Conservation (phyloP, 2,113 vertebrate genomes). For the Dipodomys ordii region DNA sequence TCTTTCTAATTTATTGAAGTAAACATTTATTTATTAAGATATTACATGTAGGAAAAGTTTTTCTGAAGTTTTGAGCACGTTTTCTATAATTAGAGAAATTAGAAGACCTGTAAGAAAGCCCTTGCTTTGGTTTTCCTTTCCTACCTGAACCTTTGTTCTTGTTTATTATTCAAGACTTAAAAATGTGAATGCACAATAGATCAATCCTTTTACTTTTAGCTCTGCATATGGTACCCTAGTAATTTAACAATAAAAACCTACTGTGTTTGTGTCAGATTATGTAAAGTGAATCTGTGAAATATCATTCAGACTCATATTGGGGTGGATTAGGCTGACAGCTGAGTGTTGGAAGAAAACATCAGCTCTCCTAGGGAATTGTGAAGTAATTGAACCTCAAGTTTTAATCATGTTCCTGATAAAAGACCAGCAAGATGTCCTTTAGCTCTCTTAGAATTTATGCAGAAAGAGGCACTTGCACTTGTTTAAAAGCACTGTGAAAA, state of each 20-base stretch:
- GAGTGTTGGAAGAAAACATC: neutral
- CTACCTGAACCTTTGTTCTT: constrained; percentile 76
- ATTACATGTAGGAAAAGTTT: constrained; percentile 81
- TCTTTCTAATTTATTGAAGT: constrained; percentile 84
- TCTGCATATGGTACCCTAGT: constrained; percentile 78
- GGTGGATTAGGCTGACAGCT: constrained; percentile 16
- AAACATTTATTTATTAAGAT: constrained; percentile 86
- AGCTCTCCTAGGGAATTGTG: constrained; percentile 41
- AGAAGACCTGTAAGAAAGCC: constrained; percentile 74
- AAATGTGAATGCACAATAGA: constrained; percentile 82
- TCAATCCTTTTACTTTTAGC: constrained; percentile 58
- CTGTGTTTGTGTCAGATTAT: constrained; percentile 78
- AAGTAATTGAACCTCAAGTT: neutral
- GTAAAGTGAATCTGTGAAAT: constrained; percentile 76
- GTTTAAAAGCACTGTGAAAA: neutral
- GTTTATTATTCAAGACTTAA: constrained; percentile 80
- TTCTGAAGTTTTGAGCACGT: constrained; percentile 87
- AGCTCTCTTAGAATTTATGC: neutral
- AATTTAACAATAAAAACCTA: constrained; percentile 86
- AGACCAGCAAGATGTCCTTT: too few species aligned
- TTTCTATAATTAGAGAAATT: constrained; percentile 85
- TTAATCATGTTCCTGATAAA: neutral
- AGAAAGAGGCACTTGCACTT: neutral
- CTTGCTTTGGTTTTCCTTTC: constrained; percentile 77
- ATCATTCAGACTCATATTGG: neutral